A percentile compares a stretch with the other conserved stretches of the same genome.
Conservation (phyloP, 1,140 invertebrate species). For the Drosophila fuyamai region DNA sequence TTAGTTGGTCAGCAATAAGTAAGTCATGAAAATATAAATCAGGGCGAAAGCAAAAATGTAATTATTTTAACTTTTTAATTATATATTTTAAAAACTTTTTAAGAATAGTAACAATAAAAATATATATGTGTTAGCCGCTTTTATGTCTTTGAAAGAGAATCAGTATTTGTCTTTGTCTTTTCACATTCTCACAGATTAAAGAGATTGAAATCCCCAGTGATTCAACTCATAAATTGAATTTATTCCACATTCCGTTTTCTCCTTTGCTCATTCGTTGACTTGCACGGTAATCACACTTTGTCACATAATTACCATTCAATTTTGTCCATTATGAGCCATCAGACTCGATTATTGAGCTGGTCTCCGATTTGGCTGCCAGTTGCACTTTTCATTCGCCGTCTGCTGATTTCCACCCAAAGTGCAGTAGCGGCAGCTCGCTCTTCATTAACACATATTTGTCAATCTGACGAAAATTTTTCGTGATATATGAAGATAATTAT, state of each 20-base stretch:
- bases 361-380: conserved; percentile 21
- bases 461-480: conserved; percentile 57
- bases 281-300: conserved; percentile 24
- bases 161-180: too few relatives aligned
- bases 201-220: neutral
- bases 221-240: neutral
- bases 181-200: neutral
- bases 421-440: conserved; percentile 11
- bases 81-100: too few relatives aligned
- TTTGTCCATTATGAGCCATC: conserved; percentile 51
- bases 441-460: conserved; percentile 69
- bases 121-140: too few relatives aligned
- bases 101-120: too few relatives aligned
- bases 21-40: too few relatives aligned
- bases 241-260: neutral
- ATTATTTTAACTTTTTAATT: too few relatives aligned
- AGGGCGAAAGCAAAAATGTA: too few relatives aligned
- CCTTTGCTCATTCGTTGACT: conserved; percentile 10
- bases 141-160: too few relatives aligned
- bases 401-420: conserved; percentile 21
- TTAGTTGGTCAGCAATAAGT: too few relatives aligned
- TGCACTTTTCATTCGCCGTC: conserved; percentile 42
- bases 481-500: conserved; percentile 80
- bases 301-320: conserved; percentile 51
- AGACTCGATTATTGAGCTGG: conserved; percentile 56